A percentile compares a stretch with the other conserved stretches of the same genome.
phyloP scores from a whole-genome alignment of 2,888 invertebrate species.

The Dryococelus australis region DNA sequence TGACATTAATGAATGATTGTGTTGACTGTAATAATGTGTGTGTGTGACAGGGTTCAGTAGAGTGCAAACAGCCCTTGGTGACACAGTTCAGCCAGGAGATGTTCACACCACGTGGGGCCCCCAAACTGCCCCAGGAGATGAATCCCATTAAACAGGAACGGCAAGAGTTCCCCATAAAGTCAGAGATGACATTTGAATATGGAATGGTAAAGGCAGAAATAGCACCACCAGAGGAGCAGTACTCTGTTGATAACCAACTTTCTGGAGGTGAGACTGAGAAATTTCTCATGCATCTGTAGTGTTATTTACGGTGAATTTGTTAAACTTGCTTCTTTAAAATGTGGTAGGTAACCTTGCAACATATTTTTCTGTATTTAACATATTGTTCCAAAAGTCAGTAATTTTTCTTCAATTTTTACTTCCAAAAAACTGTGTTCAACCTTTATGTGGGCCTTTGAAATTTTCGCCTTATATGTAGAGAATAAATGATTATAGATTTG shows the following conservation, averaged over 20 bases:
- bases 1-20: too few relatives aligned
- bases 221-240: conserved; percentile 36
- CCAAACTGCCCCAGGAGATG: conserved; percentile 34
- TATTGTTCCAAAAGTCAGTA: too few relatives aligned
- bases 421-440: too few relatives aligned
- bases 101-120: conserved; percentile 55
- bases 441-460: too few relatives aligned
- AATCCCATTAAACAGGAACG: conserved; percentile 54
- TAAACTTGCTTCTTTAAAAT: too few relatives aligned
- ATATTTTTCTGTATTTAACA: too few relatives aligned
- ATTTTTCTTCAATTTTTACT: too few relatives aligned
- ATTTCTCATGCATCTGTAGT: background rate
- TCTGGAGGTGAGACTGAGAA: conserved; percentile 46
- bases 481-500: too few relatives aligned
- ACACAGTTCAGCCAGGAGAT: conserved; percentile 70
- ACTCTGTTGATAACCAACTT: conserved; percentile 29
- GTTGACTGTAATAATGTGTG: too few relatives aligned
- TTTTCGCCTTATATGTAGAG: too few relatives aligned
- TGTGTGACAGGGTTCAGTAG: conserved; percentile 31
- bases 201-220: conserved; percentile 39
- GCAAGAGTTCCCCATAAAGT: conserved; percentile 48
- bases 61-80: conserved; percentile 51
- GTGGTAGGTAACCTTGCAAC: too few relatives aligned
- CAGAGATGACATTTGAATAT: conserved; percentile 40
- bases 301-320: too few relatives aligned